These are phyloP conservation scores for Sorex maritimensis DNA, from an alignment of 2,797 vertebrate genomes.

Conservation along the genomic window DNA sequence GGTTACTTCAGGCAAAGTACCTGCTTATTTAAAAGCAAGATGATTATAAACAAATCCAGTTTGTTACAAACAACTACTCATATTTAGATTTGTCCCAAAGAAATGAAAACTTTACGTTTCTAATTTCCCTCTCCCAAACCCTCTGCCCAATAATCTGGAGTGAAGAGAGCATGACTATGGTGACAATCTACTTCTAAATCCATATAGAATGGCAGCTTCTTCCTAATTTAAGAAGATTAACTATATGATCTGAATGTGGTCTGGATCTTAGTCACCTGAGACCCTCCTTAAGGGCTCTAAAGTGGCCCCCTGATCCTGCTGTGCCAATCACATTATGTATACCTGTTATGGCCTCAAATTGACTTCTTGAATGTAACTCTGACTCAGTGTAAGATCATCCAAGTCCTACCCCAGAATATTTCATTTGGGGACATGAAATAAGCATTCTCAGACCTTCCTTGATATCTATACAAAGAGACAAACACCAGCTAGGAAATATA, in stretches of 20 bases:
- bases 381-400: neutral
- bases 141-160: neutral
- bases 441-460: neutral
- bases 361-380: neutral
- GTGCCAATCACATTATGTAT: neutral
- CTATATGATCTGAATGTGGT: neutral
- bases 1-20: neutral
- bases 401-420: neutral
- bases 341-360: neutral
- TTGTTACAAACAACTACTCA: slow-evolving; percentile 1
- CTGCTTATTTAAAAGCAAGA: neutral
- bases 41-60: neutral
- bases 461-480: neutral
- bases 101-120: neutral
- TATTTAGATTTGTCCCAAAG: neutral
- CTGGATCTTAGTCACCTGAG: neutral
- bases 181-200: neutral
- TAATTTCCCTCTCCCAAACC: neutral
- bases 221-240: neutral
- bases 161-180: neutral
- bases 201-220: slow-evolving; percentile 12
- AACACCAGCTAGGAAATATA: neutral
- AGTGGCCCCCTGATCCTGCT: neutral
- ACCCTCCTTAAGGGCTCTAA: neutral
- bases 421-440: neutral